Evolutionary conservation across 1,140 invertebrate genomes (phyloP).

Genomic region (Trachymyrmex septentrionalis): DNA sequence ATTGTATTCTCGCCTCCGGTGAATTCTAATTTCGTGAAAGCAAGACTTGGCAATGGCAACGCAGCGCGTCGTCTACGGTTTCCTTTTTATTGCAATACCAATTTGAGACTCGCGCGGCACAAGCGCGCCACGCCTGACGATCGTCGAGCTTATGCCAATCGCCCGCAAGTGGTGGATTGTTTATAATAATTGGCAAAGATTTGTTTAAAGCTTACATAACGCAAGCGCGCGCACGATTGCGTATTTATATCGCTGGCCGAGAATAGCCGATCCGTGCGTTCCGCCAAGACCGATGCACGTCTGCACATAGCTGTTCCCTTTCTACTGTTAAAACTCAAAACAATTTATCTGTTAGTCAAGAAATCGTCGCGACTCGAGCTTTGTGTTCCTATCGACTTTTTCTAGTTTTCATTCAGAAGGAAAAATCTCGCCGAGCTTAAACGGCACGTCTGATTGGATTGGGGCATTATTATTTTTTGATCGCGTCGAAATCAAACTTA

Average conservation of each 20-base stretch:
- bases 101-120: slow-evolving; percentile 64
- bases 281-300: slow-evolving; percentile 74
- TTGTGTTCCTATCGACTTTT: not conserved
- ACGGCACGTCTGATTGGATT: slow-evolving; percentile 63
- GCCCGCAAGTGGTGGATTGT: slow-evolving; percentile 73
- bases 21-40: slow-evolving; percentile 74
- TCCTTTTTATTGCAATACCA: slow-evolving; percentile 68
- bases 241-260: slow-evolving; percentile 80
- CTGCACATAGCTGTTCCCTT: slow-evolving; percentile 74
- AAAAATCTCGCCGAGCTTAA: slow-evolving; percentile 51
- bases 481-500: slow-evolving; percentile 63
- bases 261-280: slow-evolving; percentile 77
- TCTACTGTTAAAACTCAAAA: slow-evolving; percentile 64
- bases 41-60: slow-evolving; percentile 70
- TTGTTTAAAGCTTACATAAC: slow-evolving; percentile 82
- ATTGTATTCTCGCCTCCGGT: slow-evolving; percentile 16
- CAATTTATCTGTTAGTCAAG: slow-evolving; percentile 42
- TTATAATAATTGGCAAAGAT: slow-evolving; percentile 84
- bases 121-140: slow-evolving; percentile 2
- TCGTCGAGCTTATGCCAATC: slow-evolving; percentile 65
- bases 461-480: slow-evolving; percentile 61
- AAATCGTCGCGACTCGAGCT: not conserved
- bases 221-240: slow-evolving; percentile 46
- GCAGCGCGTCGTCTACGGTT: slow-evolving; percentile 63
- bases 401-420: not conserved